These are phyloP conservation scores for Standfussiana lucernea DNA, from an alignment of 2,888 invertebrate species.

Conservation along the genomic window DNA sequence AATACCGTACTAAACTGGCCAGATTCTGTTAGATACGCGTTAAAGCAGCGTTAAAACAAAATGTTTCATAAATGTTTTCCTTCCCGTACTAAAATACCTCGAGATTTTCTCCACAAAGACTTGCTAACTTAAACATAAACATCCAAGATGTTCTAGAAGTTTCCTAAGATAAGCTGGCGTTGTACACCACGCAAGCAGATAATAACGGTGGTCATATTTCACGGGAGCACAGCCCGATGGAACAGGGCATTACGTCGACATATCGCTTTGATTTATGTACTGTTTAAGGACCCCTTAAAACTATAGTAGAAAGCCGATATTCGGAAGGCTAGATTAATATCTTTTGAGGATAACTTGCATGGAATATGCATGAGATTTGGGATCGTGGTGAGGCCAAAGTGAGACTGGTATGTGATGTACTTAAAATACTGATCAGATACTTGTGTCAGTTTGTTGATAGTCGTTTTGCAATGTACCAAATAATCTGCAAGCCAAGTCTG, in stretches of 20 bases:
- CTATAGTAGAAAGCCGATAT: conserved; percentile 82
- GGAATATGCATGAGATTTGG: conserved; percentile 37
- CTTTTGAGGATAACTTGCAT: conserved; percentile 15
- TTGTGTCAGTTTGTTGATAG: neutral
- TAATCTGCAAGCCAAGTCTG: no score
- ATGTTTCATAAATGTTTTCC: conserved; percentile 32
- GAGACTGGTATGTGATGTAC: neutral
- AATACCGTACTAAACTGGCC: neutral
- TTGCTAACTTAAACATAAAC: conserved; percentile 60
- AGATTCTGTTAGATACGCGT: neutral
- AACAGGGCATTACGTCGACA: conserved; percentile 85
- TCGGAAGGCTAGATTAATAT: conserved; percentile 50
- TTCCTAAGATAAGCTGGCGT: conserved; percentile 59
- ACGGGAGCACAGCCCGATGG: conserved; percentile 85
- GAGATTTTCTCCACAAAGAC: conserved; percentile 31
- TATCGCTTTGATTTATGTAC: conserved; percentile 89
- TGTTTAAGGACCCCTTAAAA: conserved; percentile 88
- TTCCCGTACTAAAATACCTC: conserved; percentile 16
- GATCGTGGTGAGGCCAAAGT: neutral
- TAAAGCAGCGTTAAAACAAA: conserved; percentile 34
- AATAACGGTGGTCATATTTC: conserved; percentile 87
- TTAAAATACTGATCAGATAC: neutral
- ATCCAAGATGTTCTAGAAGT: conserved; percentile 62
- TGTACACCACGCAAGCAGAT: conserved; percentile 71
- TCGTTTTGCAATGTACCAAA: neutral